These are phyloP conservation scores for Liasis olivaceus DNA, from an alignment of 2,797 vertebrate species.

Conservation along the genomic window DNA sequence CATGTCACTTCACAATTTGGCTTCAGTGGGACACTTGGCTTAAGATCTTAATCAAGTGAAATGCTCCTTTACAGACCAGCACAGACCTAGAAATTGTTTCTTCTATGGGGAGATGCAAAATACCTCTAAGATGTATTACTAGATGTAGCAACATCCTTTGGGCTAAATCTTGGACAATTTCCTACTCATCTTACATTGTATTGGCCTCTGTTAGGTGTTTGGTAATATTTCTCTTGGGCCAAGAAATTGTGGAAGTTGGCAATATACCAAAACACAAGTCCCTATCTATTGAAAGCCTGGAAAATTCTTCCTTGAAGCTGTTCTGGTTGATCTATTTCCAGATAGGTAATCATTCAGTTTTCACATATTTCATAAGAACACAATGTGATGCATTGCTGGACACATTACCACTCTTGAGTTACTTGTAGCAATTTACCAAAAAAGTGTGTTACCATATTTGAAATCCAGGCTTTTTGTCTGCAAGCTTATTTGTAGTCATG, in stretches of 20 bases:
- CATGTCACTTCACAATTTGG: neutral
- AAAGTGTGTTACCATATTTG: slow-evolving; percentile 2
- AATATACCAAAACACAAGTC: neutral
- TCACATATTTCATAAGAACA: slow-evolving; percentile 5
- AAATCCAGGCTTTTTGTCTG: slow-evolving; percentile 22
- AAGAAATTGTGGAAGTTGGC: neutral
- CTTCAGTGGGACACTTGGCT: neutral
- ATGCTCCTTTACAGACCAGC: neutral
- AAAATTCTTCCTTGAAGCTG: neutral
- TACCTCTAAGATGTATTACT: neutral
- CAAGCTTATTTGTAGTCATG: slow-evolving; percentile 28
- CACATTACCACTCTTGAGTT: slow-evolving; percentile 25
- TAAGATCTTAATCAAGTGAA: neutral
- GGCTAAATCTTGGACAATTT: neutral
- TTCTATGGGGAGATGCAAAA: neutral
- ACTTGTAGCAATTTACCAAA: slow-evolving; percentile 42
- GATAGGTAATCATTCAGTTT: slow-evolving; percentile 52
- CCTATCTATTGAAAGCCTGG: neutral
- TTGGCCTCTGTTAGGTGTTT: neutral
- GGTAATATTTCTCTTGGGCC: neutral
- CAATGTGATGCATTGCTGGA: slow-evolving; percentile 40
- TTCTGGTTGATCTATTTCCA: slow-evolving; percentile 37
- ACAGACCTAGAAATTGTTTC: neutral
- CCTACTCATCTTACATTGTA: neutral
- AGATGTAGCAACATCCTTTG: neutral